Percentiles rank a stretch among this genome's conserved stretches.
These are phyloP conservation scores for Ardeotis arabs DNA, from an alignment of 2,113 vertebrate species.

Conservation along the genomic window DNA sequence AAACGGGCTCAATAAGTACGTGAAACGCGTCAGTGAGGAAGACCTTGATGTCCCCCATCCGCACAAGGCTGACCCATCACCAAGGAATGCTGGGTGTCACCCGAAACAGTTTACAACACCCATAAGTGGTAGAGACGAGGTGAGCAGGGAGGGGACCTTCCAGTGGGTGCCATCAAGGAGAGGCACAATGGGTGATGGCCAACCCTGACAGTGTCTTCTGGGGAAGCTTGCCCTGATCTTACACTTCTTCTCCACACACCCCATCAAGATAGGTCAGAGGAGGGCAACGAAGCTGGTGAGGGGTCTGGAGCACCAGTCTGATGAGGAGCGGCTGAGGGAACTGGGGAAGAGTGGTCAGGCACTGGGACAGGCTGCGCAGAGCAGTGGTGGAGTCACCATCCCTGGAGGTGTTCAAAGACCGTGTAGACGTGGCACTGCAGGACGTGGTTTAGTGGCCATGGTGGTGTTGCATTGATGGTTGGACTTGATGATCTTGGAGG, in stretches of 20 bases:
- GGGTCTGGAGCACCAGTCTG: too few species aligned
- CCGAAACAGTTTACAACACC: not conserved
- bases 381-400: too few species aligned
- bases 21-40: fast-evolving
- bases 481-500: too few species aligned
- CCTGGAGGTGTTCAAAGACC: too few species aligned
- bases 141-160: not conserved
- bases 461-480: too few species aligned
- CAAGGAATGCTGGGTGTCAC: fast-evolving
- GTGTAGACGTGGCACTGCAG: too few species aligned
- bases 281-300: too few species aligned
- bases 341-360: too few species aligned
- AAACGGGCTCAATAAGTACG: fast-evolving
- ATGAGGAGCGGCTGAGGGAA: too few species aligned
- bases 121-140: not conserved
- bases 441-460: too few species aligned
- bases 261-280: not conserved
- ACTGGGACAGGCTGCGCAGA: too few species aligned
- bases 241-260: fast-evolving
- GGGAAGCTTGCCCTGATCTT: not conserved
- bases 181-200: not conserved
- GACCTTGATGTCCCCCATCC: fast-evolving
- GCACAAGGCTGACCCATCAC: not conserved
- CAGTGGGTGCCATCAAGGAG: not conserved
- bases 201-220: too few species aligned